Evolutionary conservation across 2,797 vertebrate genomes (phyloP), one percentile per base, ranked within the genome.

Genomic region (Sebastes steindachneri): DNA sequence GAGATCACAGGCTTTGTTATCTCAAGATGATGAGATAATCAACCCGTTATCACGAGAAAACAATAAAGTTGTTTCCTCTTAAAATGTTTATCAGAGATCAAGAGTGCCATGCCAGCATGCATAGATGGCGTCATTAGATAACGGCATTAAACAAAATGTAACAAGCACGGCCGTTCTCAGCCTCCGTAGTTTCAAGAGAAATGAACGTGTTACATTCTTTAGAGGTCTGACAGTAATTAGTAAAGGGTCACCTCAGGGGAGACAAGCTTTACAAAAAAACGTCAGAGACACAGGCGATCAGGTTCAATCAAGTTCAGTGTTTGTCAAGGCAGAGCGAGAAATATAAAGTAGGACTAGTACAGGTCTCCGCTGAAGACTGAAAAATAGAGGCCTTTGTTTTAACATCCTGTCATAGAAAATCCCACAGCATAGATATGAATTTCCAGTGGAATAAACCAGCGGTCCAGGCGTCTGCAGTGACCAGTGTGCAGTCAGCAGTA

Each of bases 341-440:
- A 76, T 66, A 68, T 17, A 69, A 79, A 91, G 60, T 33, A 31
- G 53, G 66, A 73, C 60, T 37, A 21, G 55, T 70, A 74, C 17
- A 75, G 74, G 55, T 87, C 80, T 81, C 64, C 64, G 53, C 57
- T 37, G 45, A 77, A 78, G 71, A 83, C 62, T 76, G 64, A 81
- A 91, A 91, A 93, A 90, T 86, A 88, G 77, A 88, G 5, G 68
- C 70, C 54, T 88, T 84, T 84, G 64, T 51, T 79, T 85, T 69
- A 54, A 77, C 9, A n/a, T 88, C 71, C 37, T 68, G 63, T 73
- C 7, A 12, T 83, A 77, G 14, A 86, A 86, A 82, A 82, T 28
- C 71, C 70, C 69, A 59, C 73, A 75, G 57, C 68, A 71, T 26
- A 31, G 51, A 68, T 54, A 23, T 75, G 62, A 79, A 74, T 80